Evolutionary conservation across 2,797 vertebrate species (phyloP).

Genomic region (Hirundo rustica): DNA sequence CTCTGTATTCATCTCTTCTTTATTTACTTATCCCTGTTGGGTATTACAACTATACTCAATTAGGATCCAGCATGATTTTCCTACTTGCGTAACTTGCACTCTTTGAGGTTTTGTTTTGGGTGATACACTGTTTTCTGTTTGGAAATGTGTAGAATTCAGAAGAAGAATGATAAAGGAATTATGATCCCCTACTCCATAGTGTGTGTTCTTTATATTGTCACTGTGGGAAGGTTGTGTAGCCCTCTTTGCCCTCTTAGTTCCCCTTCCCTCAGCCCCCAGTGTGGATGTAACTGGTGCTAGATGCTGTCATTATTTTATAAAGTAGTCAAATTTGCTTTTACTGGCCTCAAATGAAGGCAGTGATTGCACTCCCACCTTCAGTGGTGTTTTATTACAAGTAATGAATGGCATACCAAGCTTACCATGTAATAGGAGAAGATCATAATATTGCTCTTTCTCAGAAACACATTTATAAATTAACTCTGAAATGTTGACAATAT

Average conservation of each 20-base stretch:
- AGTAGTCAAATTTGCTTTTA: not conserved
- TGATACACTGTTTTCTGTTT: not conserved
- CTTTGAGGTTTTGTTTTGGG: not conserved
- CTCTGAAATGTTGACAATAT: not conserved
- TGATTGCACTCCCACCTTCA: not conserved
- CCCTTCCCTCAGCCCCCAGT: not conserved
- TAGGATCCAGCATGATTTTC: not conserved
- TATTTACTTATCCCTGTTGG: not conserved
- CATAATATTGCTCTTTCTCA: not conserved
- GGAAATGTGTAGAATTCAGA: not conserved
- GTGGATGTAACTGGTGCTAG: not conserved
- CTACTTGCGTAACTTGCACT: fast-evolving
- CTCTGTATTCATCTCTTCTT: not conserved
- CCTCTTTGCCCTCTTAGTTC: not conserved
- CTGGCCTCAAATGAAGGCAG: not conserved
- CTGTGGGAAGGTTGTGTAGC: not conserved
- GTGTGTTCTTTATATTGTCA: not conserved
- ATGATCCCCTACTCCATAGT: not conserved
- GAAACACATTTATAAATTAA: not conserved
- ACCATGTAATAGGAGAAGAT: not conserved
- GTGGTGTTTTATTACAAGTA: not conserved
- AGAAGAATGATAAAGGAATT: not conserved
- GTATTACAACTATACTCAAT: not conserved
- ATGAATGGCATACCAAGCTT: not conserved
- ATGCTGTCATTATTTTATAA: not conserved